phyloP scores from a whole-genome alignment of 1,140 invertebrate species.

The Uloborus diversus region DNA sequence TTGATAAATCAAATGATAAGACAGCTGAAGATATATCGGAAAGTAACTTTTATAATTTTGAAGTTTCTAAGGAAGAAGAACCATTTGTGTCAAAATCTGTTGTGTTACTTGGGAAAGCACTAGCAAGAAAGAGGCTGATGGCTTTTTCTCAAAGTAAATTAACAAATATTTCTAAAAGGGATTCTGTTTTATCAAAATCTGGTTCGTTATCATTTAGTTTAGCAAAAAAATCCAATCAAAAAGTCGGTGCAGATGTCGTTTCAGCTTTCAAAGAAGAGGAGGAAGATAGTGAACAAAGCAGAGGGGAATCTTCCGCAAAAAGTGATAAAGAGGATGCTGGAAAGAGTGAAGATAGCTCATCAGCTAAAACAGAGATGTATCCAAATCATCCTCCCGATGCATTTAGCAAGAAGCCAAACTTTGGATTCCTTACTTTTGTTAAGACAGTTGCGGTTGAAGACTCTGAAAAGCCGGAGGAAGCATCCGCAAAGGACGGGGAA shows the following conservation, averaged over 20 bases:
- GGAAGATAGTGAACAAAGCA: conserved; percentile 24
- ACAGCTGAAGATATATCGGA: no score
- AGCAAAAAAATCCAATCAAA: conserved; percentile 49
- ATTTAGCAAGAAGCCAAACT: conserved; percentile 49
- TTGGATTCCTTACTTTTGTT: conserved; percentile 53
- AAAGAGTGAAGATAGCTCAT: not conserved
- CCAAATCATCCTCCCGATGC: conserved; percentile 38
- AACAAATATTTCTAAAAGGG: not conserved
- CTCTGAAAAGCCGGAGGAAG: conserved; percentile 25
- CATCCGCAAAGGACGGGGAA: no score
- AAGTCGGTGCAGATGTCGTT: conserved; percentile 28
- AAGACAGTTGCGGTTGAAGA: conserved; percentile 33
- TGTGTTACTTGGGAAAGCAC: conserved; percentile 54
- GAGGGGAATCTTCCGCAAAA: not conserved
- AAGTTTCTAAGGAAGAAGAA: not conserved
- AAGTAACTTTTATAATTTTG: no score
- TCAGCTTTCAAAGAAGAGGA: conserved; percentile 47
- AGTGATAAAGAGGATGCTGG: not conserved
- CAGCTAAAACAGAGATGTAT: conserved; percentile 18
- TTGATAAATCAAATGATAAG: no score
- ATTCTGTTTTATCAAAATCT: not conserved
- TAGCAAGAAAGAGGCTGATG: conserved; percentile 55
- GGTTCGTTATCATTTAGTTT: conserved; percentile 57
- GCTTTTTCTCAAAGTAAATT: conserved; percentile 48
- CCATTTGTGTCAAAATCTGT: conserved; percentile 42